Conservation (phyloP, 2,888 invertebrate species). For the Platerodrilus igneus region DNA sequence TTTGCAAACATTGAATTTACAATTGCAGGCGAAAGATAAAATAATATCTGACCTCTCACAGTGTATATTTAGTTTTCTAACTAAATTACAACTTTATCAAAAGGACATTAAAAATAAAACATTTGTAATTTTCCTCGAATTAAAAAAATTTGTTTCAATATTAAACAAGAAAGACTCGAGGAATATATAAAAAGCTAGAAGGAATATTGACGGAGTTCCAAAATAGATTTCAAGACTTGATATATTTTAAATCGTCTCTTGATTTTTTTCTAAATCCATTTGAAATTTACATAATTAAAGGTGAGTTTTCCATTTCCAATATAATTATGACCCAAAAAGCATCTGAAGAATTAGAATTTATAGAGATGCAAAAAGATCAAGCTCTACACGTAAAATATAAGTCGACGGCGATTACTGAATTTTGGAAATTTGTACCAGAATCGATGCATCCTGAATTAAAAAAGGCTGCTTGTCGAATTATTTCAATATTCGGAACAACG, state of each 20-base stretch:
- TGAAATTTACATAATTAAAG: constrained; percentile 24
- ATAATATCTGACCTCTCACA: constrained; percentile 8
- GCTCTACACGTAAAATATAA: constrained; percentile 22
- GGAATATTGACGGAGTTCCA: constrained; percentile 16
- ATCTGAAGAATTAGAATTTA: constrained; percentile 30
- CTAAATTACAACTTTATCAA: constrained; percentile 15
- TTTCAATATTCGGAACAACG: constrained; percentile 26
- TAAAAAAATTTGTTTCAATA: constrained; percentile 19
- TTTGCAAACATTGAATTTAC: too few species aligned
- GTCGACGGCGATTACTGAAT: constrained; percentile 22
- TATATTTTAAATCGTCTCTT: constrained; percentile 16
- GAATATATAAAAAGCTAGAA: constrained; percentile 28
- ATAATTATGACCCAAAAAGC: constrained; percentile 29
- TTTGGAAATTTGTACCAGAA: constrained; percentile 26
- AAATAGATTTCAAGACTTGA: constrained; percentile 15
- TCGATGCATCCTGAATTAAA: constrained; percentile 26
- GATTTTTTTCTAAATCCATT: constrained; percentile 21
- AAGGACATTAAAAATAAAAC: constrained; percentile 19
- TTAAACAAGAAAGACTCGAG: constrained; percentile 22
- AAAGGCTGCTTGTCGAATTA: constrained; percentile 25
- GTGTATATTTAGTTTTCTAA: constrained; percentile 10
- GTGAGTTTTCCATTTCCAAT: constrained; percentile 27
- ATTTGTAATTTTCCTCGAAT: constrained; percentile 17
- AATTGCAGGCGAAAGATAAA: too few species aligned
- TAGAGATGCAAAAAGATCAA: constrained; percentile 28